These are phyloP conservation scores for Rhadinocentrus ornatus DNA, from an alignment of 2,797 vertebrate species.

Conservation along the genomic window DNA sequence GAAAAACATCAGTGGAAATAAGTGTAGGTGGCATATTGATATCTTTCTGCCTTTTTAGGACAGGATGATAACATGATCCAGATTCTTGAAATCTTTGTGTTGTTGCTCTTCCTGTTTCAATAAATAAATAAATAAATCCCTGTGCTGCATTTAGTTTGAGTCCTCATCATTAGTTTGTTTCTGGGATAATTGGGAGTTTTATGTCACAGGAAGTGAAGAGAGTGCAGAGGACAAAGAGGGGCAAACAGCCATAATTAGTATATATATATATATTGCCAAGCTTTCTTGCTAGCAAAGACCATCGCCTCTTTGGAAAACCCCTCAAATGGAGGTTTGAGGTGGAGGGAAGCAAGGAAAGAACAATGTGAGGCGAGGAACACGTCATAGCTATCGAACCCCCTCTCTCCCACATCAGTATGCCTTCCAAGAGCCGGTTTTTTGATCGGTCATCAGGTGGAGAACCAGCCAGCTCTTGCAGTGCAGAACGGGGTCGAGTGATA, in stretches of 20 bases:
- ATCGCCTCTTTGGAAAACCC: conserved; percentile 34
- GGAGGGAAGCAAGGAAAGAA: conserved; percentile 16
- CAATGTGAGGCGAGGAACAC: conserved; percentile 22
- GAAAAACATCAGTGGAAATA: neutral
- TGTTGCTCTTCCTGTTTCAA: neutral
- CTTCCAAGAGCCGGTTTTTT: conserved; percentile 3
- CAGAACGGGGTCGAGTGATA: conserved; percentile 29
- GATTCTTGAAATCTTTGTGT: too few species aligned
- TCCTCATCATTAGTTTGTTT: conserved; percentile 1
- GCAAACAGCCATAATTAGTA: conserved; percentile 43
- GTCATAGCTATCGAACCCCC: conserved; percentile 14
- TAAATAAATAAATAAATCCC: too few species aligned
- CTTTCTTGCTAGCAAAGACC: conserved; percentile 39
- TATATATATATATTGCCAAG: conserved; percentile 22
- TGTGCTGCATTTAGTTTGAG: neutral
- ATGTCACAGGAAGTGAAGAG: conserved; percentile 12
- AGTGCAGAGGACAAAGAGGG: neutral
- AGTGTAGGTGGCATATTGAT: neutral
- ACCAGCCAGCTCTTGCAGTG: neutral
- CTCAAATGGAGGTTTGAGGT: conserved; percentile 26
- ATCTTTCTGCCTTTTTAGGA: too few species aligned
- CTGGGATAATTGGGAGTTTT: conserved; percentile 21
- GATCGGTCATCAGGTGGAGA: conserved; percentile 38
- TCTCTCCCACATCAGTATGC: neutral
- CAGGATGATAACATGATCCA: too few species aligned